These are phyloP conservation scores for Gymnobelideus leadbeateri DNA, from an alignment of 2,113 vertebrate species.

Conservation along the genomic window DNA sequence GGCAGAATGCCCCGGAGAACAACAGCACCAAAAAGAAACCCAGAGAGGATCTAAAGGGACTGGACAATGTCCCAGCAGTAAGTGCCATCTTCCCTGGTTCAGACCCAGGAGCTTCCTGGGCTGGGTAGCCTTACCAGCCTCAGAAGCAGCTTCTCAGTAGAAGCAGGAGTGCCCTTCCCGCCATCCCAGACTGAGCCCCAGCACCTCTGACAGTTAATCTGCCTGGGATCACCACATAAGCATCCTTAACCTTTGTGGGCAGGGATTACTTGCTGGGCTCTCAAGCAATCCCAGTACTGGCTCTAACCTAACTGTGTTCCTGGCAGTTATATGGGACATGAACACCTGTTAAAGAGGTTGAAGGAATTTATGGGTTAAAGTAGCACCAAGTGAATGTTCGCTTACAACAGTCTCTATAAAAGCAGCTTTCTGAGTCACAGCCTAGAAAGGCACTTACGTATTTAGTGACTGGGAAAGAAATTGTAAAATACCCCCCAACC, in stretches of 20 bases:
- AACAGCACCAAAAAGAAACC: conserved; percentile 85
- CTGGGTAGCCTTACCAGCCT: neutral
- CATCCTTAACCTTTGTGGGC: conserved; percentile 70
- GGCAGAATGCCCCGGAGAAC: conserved; percentile 77
- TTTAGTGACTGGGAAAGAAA: conserved; percentile 35
- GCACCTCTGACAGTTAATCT: conserved; percentile 59
- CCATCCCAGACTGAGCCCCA: conserved; percentile 41
- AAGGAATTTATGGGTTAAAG: conserved; percentile 64
- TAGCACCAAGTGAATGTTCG: conserved; percentile 3
- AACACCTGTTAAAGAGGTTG: conserved; percentile 73
- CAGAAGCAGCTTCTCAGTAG: conserved; percentile 56
- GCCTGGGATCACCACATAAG: conserved; percentile 32
- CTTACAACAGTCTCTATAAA: neutral
- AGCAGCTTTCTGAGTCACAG: conserved; percentile 66
- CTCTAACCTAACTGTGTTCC: conserved; percentile 45
- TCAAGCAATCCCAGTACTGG: conserved; percentile 56
- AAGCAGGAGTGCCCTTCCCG: conserved; percentile 22
- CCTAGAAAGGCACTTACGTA: conserved; percentile 23
- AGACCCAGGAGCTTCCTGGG: neutral
- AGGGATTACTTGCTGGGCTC: conserved; percentile 67
- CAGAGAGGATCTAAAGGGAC: conserved; percentile 77
- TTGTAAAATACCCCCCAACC: neutral
- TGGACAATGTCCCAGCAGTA: conserved; percentile 78
- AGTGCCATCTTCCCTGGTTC: conserved; percentile 58
- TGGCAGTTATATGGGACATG: conserved; percentile 42